These are phyloP conservation scores for Perdita meconis DNA, from an alignment of 2,888 invertebrate species.

Conservation along the genomic window DNA sequence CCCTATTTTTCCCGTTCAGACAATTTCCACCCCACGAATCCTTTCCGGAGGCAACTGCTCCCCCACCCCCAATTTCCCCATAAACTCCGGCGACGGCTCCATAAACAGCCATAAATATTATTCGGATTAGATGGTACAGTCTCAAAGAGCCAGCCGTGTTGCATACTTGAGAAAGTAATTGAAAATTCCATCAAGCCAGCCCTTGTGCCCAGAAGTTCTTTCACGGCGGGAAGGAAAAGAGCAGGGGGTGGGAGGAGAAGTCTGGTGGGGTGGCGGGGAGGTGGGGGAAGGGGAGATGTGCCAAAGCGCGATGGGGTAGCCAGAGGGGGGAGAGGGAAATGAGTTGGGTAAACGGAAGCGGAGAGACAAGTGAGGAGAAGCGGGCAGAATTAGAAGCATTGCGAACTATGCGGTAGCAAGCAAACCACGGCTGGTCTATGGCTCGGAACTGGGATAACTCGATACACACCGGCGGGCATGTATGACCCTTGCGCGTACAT, in stretches of 20 bases:
- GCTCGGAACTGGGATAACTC: conserved; percentile 70
- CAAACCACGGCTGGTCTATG: conserved; percentile 64
- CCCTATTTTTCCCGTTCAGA: too few species aligned
- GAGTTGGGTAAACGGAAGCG: conserved; percentile 36
- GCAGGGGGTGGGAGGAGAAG: not conserved
- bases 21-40: too few species aligned
- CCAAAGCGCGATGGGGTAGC: not conserved
- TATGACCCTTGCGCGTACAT: conserved; percentile 59
- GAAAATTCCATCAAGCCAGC: not conserved
- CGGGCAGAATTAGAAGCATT: conserved; percentile 69
- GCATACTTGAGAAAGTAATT: not conserved
- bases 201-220: not conserved
- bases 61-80: too few species aligned
- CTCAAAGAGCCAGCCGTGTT: not conserved
- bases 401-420: conserved; percentile 69
- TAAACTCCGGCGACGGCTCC: too few species aligned
- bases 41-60: too few species aligned
- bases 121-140: not conserved
- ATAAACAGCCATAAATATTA: not conserved
- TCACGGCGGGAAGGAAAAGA: not conserved
- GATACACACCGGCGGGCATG: conserved; percentile 67
- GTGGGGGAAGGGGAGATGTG: not conserved
- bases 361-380: conserved; percentile 38
- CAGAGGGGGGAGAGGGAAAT: conserved; percentile 11
- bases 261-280: too few species aligned